phyloP scores from a whole-genome alignment of 1,140 invertebrate genomes.

The Drosophila sucinea region DNA sequence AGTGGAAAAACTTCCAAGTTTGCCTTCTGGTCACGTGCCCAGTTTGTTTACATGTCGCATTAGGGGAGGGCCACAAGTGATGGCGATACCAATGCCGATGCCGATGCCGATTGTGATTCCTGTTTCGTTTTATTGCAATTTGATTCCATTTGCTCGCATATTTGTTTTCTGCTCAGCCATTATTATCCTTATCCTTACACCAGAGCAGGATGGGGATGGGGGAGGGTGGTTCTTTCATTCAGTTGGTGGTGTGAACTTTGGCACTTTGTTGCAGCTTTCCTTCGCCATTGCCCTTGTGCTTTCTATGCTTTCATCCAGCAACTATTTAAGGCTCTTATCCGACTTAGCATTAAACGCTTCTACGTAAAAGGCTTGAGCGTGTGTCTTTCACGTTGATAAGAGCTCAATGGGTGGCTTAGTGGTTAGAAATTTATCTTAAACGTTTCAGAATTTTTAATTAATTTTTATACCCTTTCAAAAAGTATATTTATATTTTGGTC shows the following conservation, averaged over 20 bases:
- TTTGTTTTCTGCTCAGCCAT: conserved; percentile 68
- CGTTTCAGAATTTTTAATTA: not conserved
- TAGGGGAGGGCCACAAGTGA: conserved; percentile 49
- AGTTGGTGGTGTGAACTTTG: conserved; percentile 69
- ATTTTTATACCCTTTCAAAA: not conserved
- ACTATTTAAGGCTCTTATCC: conserved; percentile 54
- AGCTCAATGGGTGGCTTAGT: conserved; percentile 15
- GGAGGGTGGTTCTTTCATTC: conserved; percentile 2
- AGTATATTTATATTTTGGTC: too few species aligned
- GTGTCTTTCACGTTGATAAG: conserved; percentile 13
- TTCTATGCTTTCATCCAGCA: conserved; percentile 24
- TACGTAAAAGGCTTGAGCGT: conserved; percentile 10
- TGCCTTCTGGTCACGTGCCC: conserved; percentile 67
- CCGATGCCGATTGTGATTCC: conserved; percentile 13
- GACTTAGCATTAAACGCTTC: conserved; percentile 20
- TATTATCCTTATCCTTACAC: conserved; percentile 57
- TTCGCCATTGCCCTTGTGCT: not conserved
- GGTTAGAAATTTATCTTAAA: conserved; percentile 9
- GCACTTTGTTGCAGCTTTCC: conserved; percentile 62
- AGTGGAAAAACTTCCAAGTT: conserved; percentile 49
- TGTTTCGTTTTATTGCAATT: conserved; percentile 74
- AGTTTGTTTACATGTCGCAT: conserved; percentile 76
- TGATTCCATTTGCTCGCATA: conserved; percentile 73
- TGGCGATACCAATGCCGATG: conserved; percentile 40
- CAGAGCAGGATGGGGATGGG: not conserved